These are phyloP conservation scores for Elegia similella DNA, from an alignment of 2,888 invertebrate species.

Conservation along the genomic window DNA sequence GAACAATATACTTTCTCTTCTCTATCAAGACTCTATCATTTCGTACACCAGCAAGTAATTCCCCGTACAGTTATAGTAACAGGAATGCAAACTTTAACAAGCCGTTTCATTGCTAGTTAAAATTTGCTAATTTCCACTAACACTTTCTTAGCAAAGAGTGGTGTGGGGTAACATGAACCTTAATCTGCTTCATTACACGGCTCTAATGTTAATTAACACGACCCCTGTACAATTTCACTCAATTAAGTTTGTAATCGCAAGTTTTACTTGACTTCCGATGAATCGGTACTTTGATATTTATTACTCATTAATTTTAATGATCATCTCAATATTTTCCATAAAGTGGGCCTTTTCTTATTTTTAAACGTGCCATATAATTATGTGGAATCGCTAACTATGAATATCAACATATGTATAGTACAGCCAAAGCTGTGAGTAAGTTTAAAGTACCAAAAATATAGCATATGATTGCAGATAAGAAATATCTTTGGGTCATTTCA, in stretches of 20 bases:
- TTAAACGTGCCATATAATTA: no score
- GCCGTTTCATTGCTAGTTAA: no score
- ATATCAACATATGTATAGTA: no score
- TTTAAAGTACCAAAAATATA: neutral
- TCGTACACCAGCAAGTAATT: no score
- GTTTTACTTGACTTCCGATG: neutral
- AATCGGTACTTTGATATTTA: neutral
- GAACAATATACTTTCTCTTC: no score
- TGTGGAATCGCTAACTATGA: no score
- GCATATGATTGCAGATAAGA: no score
- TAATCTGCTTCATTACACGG: conserved; percentile 65
- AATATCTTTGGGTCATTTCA: no score
- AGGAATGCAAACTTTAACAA: no score
- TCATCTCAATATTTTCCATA: neutral
- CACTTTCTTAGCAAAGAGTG: conserved; percentile 51
- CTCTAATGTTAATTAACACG: conserved; percentile 60
- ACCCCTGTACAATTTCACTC: conserved; percentile 41
- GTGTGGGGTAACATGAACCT: conserved; percentile 45
- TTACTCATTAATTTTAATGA: neutral
- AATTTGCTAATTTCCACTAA: conserved; percentile 69
- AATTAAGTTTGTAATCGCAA: conserved; percentile 28
- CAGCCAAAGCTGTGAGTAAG: no score
- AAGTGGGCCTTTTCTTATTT: neutral
- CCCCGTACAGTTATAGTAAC: no score
- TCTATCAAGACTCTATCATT: no score